These are phyloP conservation scores for Hydraecia micacea DNA, from an alignment of 2,888 invertebrate genomes.

Conservation along the genomic window DNA sequence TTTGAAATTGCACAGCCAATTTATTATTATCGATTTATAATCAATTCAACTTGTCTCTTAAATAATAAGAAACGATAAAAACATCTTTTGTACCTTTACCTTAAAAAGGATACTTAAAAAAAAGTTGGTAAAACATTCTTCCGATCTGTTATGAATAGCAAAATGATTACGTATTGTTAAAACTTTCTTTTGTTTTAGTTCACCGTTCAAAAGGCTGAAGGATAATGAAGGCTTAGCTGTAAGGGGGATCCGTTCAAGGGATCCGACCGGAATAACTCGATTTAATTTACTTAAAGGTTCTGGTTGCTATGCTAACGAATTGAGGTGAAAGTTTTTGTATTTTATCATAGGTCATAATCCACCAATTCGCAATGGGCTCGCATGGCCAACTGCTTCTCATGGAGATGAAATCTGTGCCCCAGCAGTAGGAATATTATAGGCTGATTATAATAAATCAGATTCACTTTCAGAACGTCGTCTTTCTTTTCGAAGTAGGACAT, in stretches of 20 bases:
- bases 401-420: no score
- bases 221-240: slow-evolving; percentile 36
- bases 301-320: slow-evolving; percentile 14
- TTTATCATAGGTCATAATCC: background rate
- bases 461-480: background rate
- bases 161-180: slow-evolving; percentile 51
- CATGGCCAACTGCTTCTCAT: background rate
- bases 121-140: background rate
- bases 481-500: background rate
- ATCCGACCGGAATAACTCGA: background rate
- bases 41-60: background rate
- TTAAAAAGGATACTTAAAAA: slow-evolving; percentile 4
- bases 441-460: background rate
- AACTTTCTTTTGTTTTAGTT: slow-evolving; percentile 56
- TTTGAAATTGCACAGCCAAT: no score
- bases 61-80: slow-evolving; percentile 3
- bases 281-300: slow-evolving; percentile 36
- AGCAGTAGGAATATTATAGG: background rate
- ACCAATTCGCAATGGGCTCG: background rate
- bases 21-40: no score
- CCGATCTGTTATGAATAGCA: slow-evolving; percentile 29
- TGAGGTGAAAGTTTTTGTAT: background rate
- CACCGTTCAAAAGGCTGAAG: slow-evolving; percentile 34
- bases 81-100: background rate
- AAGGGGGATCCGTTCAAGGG: background rate